Percentiles rank a stretch among this genome's conserved stretches.
Conservation (phyloP, 2,888 invertebrate species). For the Cataglyphis altisquamis region DNA sequence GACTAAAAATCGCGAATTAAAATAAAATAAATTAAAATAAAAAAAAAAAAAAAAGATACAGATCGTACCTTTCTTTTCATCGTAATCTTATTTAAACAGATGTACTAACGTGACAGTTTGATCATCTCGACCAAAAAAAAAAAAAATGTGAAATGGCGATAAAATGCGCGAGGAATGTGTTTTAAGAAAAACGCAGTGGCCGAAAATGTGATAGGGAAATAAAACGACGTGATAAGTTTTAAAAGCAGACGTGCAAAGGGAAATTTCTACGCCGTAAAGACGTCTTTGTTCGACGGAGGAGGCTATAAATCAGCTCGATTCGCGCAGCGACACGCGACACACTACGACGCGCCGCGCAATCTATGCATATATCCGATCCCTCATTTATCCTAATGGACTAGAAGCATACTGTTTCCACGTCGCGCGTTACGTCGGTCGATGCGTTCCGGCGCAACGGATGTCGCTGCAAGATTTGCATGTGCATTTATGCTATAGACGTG, state of each 20-base stretch:
- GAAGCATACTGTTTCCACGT: conserved; percentile 46
- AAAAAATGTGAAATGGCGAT: background rate
- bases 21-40: too few species aligned
- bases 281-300: background rate
- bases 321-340: conserved; percentile 28
- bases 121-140: too few species aligned
- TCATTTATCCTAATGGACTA: conserved; percentile 50
- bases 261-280: background rate
- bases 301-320: conserved; percentile 22
- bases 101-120: background rate
- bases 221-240: background rate
- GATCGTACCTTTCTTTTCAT: background rate
- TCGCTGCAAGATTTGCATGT: conserved; percentile 47
- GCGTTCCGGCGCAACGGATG: conserved; percentile 47
- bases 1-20: background rate
- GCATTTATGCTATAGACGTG: conserved; percentile 10
- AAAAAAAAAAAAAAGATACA: background rate
- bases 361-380: conserved; percentile 35
- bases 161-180: background rate
- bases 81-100: background rate
- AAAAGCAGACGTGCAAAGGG: background rate
- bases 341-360: conserved; percentile 27
- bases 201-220: background rate
- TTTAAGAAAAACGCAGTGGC: background rate
- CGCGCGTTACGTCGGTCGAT: conserved; percentile 31